Conservation (phyloP, 2,113 vertebrate genomes). For the Tachycineta bicolor region DNA sequence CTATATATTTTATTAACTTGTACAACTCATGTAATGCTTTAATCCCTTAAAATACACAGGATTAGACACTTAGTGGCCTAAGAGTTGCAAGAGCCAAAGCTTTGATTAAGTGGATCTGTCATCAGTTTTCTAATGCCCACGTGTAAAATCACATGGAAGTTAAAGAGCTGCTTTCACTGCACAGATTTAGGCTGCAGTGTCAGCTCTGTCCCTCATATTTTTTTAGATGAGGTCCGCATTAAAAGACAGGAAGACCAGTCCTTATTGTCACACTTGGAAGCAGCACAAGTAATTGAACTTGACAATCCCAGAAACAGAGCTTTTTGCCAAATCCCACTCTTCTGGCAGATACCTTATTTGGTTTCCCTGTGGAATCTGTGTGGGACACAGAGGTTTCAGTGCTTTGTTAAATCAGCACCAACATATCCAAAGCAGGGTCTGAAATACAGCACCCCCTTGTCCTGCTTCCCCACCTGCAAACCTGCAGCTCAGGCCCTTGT, state of each 20-base stretch:
- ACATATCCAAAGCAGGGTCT: not conserved
- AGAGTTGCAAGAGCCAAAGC: not conserved
- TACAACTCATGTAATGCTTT: not conserved
- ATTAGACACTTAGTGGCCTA: not conserved
- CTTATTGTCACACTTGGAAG: not conserved
- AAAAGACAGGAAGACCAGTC: not conserved
- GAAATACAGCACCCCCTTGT: not conserved
- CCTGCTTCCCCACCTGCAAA: not conserved
- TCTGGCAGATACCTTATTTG: not conserved
- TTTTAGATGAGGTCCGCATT: not conserved
- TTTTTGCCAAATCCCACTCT: not conserved
- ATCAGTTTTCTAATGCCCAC: not conserved
- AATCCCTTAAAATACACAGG: not conserved
- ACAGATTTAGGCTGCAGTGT: not conserved
- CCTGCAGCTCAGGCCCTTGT: not conserved
- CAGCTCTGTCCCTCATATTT: not conserved
- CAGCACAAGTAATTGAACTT: not conserved
- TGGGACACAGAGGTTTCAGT: not conserved
- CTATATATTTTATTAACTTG: not conserved
- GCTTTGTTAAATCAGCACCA: not conserved
- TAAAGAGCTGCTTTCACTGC: not conserved
- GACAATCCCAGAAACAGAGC: not conserved
- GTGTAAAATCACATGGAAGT: rapidly evolving
- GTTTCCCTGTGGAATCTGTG: not conserved
- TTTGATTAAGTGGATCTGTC: not conserved